These are phyloP conservation scores for Pipistrellus kuhlii DNA, from an alignment of 2,797 vertebrate species.

Conservation along the genomic window DNA sequence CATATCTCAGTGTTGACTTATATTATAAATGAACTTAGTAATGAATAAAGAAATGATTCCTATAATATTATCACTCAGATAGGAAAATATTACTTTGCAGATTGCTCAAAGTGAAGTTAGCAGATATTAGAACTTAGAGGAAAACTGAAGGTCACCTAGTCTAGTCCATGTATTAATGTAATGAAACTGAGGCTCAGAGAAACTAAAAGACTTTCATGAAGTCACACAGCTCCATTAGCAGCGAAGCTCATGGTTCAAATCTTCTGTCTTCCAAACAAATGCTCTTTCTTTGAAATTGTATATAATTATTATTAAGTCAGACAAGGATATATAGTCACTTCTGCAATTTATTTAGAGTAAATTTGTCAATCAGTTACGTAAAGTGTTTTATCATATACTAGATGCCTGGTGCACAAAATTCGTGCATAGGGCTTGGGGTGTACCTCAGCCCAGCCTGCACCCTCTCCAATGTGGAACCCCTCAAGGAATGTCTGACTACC, in stretches of 20 bases:
- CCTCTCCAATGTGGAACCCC: no score
- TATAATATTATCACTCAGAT: slow-evolving; percentile 2
- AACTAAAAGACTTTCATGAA: not conserved
- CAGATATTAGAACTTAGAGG: not conserved
- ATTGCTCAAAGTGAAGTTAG: not conserved
- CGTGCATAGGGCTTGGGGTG: no score
- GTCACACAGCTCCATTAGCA: not conserved
- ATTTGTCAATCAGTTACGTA: not conserved
- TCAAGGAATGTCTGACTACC: no score
- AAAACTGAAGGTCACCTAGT: not conserved
- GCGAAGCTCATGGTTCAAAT: slow-evolving; percentile 1
- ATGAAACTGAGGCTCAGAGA: not conserved
- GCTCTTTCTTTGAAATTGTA: not conserved
- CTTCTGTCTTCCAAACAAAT: not conserved
- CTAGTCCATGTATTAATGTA: not conserved
- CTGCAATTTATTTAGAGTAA: not conserved
- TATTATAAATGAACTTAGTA: slow-evolving; percentile 39
- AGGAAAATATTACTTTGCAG: not conserved
- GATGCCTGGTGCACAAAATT: no score
- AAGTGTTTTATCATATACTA: not conserved
- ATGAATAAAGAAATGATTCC: slow-evolving; percentile 17
- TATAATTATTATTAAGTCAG: not conserved
- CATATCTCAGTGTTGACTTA: slow-evolving; percentile 30
- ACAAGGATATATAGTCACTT: not conserved
- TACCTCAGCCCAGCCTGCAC: no score